Percentiles rank a stretch among this genome's conserved stretches.
These are phyloP conservation scores for Castor canadensis DNA, from an alignment of 2,113 vertebrate genomes.

Conservation along the genomic window DNA sequence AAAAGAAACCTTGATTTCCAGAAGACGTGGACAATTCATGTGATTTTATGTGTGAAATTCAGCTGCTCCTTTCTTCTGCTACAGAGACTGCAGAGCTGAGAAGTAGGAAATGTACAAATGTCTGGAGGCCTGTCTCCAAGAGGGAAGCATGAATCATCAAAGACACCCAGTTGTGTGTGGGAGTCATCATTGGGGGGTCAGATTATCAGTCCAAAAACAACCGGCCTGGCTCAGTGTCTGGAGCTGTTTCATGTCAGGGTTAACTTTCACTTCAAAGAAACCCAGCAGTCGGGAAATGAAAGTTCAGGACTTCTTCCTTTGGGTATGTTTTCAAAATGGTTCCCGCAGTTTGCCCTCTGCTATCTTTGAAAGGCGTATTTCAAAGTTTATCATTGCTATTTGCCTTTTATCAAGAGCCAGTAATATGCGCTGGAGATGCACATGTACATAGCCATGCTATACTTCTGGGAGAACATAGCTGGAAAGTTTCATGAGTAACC, in stretches of 20 bases:
- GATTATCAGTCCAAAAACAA: slow-evolving; percentile 69
- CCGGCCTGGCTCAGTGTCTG: slow-evolving; percentile 44
- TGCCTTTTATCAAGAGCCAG: slow-evolving; percentile 66
- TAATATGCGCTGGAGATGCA: neutral
- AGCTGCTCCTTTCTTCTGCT: neutral
- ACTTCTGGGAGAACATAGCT: neutral
- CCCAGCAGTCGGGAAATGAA: slow-evolving; percentile 66
- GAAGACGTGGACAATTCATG: neutral
- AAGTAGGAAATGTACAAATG: neutral
- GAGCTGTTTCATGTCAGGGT: slow-evolving; percentile 63
- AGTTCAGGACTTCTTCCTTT: slow-evolving; percentile 64
- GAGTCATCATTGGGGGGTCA: slow-evolving; percentile 52
- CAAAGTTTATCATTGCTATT: slow-evolving; percentile 36
- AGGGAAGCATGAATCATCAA: slow-evolving; percentile 60
- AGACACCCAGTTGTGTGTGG: slow-evolving; percentile 58
- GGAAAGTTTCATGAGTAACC: neutral
- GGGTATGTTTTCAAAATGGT: slow-evolving; percentile 70
- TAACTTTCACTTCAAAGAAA: slow-evolving; percentile 70
- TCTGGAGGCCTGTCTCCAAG: neutral
- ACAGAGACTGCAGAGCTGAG: neutral
- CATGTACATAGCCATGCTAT: neutral
- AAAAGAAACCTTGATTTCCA: neutral
- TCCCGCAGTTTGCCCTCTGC: slow-evolving; percentile 44
- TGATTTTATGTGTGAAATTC: slow-evolving; percentile 33
- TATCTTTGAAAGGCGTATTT: slow-evolving; percentile 25